Evolutionary conservation across 2,888 invertebrate species (phyloP).

Genomic region (Leucoma salicis): DNA sequence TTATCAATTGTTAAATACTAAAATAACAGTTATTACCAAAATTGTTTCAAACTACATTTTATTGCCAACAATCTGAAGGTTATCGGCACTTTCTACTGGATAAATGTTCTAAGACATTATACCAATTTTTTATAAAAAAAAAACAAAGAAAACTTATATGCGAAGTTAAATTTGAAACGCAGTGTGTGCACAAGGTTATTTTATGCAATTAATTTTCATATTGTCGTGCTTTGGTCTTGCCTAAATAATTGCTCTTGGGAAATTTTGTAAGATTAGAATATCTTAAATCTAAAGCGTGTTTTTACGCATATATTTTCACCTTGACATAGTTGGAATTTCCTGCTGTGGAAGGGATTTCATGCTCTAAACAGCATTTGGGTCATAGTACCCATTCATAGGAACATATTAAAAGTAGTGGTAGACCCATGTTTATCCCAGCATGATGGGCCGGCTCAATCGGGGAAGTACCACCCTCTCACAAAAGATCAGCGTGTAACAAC

Average conservation of each 20-base stretch:
- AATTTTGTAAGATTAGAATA: constrained; percentile 21
- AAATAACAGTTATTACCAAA: background rate
- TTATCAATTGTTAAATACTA: too few species aligned
- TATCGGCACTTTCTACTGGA: constrained; percentile 14
- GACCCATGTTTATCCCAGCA: too few species aligned
- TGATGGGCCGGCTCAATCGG: too few species aligned
- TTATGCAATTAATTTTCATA: constrained; percentile 17
- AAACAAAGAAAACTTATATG: constrained; percentile 14
- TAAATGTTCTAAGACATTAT: too few species aligned
- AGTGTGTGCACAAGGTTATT: constrained; percentile 13
- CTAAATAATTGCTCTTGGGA: constrained; percentile 25
- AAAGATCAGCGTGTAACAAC: too few species aligned
- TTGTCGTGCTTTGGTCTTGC: constrained; percentile 15
- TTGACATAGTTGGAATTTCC: constrained; percentile 15
- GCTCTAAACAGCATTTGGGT: too few species aligned
- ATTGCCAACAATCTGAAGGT: constrained; percentile 9
- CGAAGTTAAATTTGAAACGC: constrained; percentile 6
- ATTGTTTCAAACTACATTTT: background rate
- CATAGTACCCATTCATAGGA: too few species aligned
- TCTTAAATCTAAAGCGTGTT: constrained; percentile 14
- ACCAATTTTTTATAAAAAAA: constrained; percentile 1
- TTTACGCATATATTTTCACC: constrained; percentile 5
- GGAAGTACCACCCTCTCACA: too few species aligned
- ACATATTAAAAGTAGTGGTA: too few species aligned
- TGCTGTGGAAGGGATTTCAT: too few species aligned